A percentile compares a stretch with the other conserved stretches of the same genome.
These are phyloP conservation scores for Lasioglossum oenotherae DNA, from an alignment of 2,888 invertebrate species.

Conservation along the genomic window DNA sequence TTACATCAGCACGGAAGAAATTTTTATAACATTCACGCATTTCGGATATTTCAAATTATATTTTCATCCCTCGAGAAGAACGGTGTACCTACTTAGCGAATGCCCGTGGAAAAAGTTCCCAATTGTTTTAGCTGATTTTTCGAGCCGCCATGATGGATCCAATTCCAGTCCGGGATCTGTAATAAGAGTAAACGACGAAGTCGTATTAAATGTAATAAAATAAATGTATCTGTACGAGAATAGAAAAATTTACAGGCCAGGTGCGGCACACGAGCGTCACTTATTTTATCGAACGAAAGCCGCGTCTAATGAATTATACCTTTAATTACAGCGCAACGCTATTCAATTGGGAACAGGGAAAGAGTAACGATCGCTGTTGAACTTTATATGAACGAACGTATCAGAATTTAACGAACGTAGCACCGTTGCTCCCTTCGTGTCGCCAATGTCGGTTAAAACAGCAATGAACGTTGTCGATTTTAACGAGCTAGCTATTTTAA, in stretches of 20 bases:
- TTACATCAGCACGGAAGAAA: background rate
- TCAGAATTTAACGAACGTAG: background rate
- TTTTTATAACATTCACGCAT: background rate
- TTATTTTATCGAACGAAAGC: background rate
- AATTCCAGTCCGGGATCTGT: background rate
- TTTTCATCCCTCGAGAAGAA: background rate
- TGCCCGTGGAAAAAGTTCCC: background rate
- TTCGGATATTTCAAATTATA: background rate
- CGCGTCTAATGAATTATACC: slow-evolving; percentile 6
- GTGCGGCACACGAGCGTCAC: background rate
- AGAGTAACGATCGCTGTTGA: slow-evolving; percentile 1
- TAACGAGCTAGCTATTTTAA: slow-evolving; percentile 17
- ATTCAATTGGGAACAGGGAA: background rate
- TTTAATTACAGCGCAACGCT: slow-evolving; percentile 3
- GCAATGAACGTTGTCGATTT: background rate
- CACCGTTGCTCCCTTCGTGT: background rate
- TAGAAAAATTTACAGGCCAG: background rate
- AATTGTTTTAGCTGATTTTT: background rate
- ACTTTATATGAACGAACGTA: slow-evolving; percentile 2
- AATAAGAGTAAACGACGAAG: background rate
- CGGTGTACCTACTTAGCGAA: background rate
- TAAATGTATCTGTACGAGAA: background rate
- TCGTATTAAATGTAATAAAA: background rate
- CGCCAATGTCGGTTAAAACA: slow-evolving; percentile 2
- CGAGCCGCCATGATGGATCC: background rate